These are phyloP conservation scores for Sarcophaga carnaria DNA, from an alignment of 2,888 invertebrate species.

Conservation along the genomic window DNA sequence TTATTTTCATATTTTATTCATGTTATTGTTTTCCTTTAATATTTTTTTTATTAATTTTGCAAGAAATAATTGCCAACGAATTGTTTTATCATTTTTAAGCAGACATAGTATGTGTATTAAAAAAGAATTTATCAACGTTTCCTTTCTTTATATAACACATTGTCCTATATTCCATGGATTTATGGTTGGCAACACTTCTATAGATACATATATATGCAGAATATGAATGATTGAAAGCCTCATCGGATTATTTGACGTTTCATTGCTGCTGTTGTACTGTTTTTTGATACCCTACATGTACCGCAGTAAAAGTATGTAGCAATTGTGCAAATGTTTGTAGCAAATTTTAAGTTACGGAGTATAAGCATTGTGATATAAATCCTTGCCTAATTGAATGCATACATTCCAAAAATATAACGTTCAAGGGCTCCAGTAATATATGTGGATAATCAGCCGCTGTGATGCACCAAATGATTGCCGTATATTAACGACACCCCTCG, in stretches of 20 bases:
- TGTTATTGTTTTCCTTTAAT: background rate
- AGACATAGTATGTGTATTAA: background rate
- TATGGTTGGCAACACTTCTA: background rate
- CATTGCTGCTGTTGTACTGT: background rate
- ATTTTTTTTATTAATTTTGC: background rate
- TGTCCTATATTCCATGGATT: background rate
- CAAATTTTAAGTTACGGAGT: too few species aligned
- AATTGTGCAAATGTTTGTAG: too few species aligned
- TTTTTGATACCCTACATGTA: background rate
- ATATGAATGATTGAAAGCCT: conserved; percentile 11
- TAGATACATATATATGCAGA: background rate
- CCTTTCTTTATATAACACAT: background rate
- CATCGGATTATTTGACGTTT: conserved; percentile 30
- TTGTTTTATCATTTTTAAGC: background rate
- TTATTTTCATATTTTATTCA: background rate
- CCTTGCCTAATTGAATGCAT: too few species aligned
- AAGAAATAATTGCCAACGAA: background rate
- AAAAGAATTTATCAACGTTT: background rate
- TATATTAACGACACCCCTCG: too few species aligned
- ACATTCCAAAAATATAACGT: too few species aligned
- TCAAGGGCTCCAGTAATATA: too few species aligned
- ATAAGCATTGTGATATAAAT: too few species aligned
- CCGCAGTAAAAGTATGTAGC: too few species aligned
- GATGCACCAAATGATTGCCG: too few species aligned
- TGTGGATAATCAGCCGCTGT: too few species aligned